Percentiles rank a stretch among this genome's conserved stretches.
Evolutionary conservation across 2,888 invertebrate species (phyloP).

Genomic region (Pristionchus arcanus): DNA sequence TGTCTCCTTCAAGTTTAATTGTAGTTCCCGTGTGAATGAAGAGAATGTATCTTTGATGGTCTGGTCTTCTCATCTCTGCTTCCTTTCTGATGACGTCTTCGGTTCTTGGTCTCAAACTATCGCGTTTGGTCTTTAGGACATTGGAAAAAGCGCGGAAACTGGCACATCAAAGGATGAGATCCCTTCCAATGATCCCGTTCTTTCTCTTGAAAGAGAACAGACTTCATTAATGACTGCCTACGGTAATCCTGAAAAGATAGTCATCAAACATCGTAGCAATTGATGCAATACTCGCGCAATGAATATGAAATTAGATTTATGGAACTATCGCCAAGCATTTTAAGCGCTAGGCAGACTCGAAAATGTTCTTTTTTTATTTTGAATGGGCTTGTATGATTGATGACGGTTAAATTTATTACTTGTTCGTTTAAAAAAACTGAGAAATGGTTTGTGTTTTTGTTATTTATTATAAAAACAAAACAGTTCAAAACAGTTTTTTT

Average conservation of each 20-base stretch:
- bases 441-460: too few relatives aligned
- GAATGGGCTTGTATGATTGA: too few relatives aligned
- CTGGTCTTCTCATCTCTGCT: not conserved
- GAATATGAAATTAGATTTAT: not conserved
- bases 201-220: not conserved
- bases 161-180: constrained; percentile 3
- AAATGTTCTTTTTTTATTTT: too few relatives aligned
- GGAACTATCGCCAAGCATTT: too few relatives aligned
- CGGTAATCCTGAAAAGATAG: not conserved
- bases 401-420: too few relatives aligned
- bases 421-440: too few relatives aligned
- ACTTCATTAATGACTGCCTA: constrained; percentile 5
- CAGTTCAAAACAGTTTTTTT: too few relatives aligned
- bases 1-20: not conserved
- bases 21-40: not conserved
- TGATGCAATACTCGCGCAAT: not conserved
- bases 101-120: constrained; percentile 1
- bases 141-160: constrained; percentile 24
- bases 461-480: too few relatives aligned
- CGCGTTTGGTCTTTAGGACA: constrained; percentile 38
- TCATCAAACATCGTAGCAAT: not conserved
- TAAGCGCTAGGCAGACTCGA: too few relatives aligned
- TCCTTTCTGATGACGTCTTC: not conserved
- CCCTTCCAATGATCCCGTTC: constrained; percentile 16
- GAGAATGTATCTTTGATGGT: not conserved